Evolutionary conservation across 1,140 invertebrate genomes (phyloP), one percentile per base, ranked within the genome.

Genomic region (Dysdera silvatica): DNA sequence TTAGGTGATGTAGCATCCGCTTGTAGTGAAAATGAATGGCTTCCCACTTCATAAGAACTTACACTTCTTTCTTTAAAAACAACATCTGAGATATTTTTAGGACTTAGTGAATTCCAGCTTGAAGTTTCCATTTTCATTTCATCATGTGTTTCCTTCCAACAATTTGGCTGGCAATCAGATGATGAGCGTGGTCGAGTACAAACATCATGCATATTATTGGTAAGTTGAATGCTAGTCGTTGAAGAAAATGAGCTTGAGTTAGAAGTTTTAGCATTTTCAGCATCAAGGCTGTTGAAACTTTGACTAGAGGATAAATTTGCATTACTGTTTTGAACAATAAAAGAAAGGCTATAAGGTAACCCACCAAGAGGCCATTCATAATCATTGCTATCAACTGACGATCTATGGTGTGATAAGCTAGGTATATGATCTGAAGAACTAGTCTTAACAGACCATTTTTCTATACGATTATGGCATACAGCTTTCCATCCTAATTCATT

Each of bases 391-490:
- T 57, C 60, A 6, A 65, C 47, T n/a, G 63, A 65, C 63, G 12
- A 57, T 60, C 3, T 48, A 61, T 26, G 53, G 53, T 56, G 56
- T 65, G 8, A 51, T 35, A 47, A 24, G 18, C 8, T 65, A 35
- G 18, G 26, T 18, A 31, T 37, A 14, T n/a, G 59, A 49, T 5
- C 47, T 8, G 2, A 55, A 31, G 12, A 54, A 18, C 45, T 82
- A 78, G 67, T 87, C 85, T 48, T 86, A 8, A 93, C 81, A 0
- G 91, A 90, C 85, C 90, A 94, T 31, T 83, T 81, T 54, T 92
- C 88, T 63, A 88, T 84, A 26, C 89, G 80, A 66, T 86, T 83
- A 62, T 89, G 87, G 61, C 87, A 80, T 4, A 91, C 85, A 68
- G 87, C 85, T 28, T 89, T 80, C 91, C 91, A 96, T 67, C 89